Conservation (phyloP, 2,113 vertebrate genomes). For the Lipophrys pholis region DNA sequence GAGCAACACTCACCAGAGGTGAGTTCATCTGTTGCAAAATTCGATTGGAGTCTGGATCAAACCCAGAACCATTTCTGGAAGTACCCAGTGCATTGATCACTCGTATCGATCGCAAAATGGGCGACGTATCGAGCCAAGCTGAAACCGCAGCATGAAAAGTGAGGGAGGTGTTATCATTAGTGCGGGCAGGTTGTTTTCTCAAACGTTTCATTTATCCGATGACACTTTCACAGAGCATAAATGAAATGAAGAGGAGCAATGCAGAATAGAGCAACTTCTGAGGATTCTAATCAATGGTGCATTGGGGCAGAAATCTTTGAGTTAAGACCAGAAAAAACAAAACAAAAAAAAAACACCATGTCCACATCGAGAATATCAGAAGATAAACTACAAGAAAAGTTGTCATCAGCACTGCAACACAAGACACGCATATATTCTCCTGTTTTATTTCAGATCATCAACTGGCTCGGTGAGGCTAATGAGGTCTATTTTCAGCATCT, state of each 20-base stretch:
- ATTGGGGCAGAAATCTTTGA: no score
- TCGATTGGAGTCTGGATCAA: constrained; percentile 33
- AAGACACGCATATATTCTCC: no score
- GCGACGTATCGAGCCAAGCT: constrained; percentile 22
- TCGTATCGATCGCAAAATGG: constrained; percentile 37
- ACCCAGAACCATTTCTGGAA: constrained; percentile 42
- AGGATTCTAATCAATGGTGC: no score
- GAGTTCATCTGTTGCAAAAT: constrained; percentile 24
- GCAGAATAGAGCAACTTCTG: neutral
- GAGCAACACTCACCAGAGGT: constrained; percentile 21
- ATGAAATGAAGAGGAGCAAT: neutral
- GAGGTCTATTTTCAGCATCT: no score
- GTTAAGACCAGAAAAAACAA: no score
- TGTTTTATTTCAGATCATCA: no score
- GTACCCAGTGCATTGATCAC: constrained; percentile 34
- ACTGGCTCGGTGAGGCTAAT: no score
- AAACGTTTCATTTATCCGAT: constrained; percentile 1
- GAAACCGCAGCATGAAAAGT: neutral
- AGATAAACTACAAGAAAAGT: no score
- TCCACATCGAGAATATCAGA: no score
- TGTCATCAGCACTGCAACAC: no score
- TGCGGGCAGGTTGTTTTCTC: constrained; percentile 7
- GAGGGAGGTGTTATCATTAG: constrained; percentile 18
- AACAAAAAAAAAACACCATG: no score
- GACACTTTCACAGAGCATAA: neutral